Evolutionary conservation across 2,888 invertebrate genomes (phyloP), one percentile per base, ranked within the genome.

Genomic region (Nineta flava): DNA sequence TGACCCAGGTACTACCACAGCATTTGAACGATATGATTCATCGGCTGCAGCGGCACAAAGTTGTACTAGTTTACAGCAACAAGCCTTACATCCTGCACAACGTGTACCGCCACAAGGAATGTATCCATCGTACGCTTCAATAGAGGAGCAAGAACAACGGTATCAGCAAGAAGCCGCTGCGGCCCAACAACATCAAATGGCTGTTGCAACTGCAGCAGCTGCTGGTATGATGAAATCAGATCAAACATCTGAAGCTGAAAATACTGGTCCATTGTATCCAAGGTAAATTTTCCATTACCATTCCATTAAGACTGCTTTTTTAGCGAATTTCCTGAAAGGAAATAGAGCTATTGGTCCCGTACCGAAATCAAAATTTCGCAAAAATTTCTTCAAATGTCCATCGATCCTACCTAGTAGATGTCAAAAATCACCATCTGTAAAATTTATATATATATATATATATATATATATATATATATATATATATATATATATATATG

Each of bases 231-330:
- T 75, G 76, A 86, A 87, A 67, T 77, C 80, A 17, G 87, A 87
- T 65, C 73, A 73, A 59, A 69, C 72, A 6, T 61, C 62, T 31
- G 79, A 79, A 57, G 75, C 75, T 57, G 83, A 83, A 58, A 74
- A 68, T 58, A 74, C 77, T 53, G 82, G 81, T 49, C 84, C 85
- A 15, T 74, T 84, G 51, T 85, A 85, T 65, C 85, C 85, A 56
- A 76, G 80, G 81, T 80, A 69, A 60, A 41, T 13, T 9, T 13
- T 32, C 10, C n/a, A n/a, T n/a, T n/a, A n/a, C n/a, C n/a, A n/a
- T n/a, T n/a, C n/a, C n/a, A n/a, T 9, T n/a, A n/a, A n/a, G 9
- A 13, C 13, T 42, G 16, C n/a, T n/a, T n/a, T n/a, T n/a, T n/a
- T n/a, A n/a, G n/a, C n/a, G n/a, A n/a, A n/a, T n/a, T n/a, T n/a